Percentiles rank a stretch among this genome's conserved stretches.
These are phyloP conservation scores for Hydroisotoma schaefferi DNA, from an alignment of 2,888 invertebrate species.

Conservation along the genomic window DNA sequence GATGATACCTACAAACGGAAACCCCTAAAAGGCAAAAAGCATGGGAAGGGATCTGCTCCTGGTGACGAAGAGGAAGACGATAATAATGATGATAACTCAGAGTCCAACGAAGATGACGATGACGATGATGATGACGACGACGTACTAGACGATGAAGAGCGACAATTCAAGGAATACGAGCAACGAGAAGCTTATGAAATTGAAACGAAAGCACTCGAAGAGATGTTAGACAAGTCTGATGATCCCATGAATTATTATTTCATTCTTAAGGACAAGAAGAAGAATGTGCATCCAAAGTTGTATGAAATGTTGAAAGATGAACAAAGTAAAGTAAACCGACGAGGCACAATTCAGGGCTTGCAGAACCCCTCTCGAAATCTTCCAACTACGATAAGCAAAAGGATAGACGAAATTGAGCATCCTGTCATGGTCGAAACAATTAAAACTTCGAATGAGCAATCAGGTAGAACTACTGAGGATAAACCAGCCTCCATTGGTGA, in stretches of 20 bases:
- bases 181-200: slow-evolving; percentile 28
- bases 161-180: slow-evolving; percentile 14
- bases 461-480: background rate
- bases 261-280: slow-evolving; percentile 30
- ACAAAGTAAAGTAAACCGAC: background rate
- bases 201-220: slow-evolving; percentile 29
- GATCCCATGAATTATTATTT: slow-evolving; percentile 30
- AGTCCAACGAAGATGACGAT: slow-evolving; percentile 13
- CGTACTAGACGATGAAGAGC: slow-evolving; percentile 17
- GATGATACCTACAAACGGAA: too few relatives aligned
- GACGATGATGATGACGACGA: slow-evolving; percentile 2
- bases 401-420: background rate
- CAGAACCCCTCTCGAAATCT: background rate
- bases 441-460: background rate
- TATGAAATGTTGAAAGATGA: background rate
- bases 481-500: slow-evolving; percentile 6
- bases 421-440: background rate
- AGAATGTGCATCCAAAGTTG: background rate
- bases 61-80: slow-evolving; percentile 1
- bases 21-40: background rate
- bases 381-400: background rate
- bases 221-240: slow-evolving; percentile 29
- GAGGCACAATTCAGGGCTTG: background rate
- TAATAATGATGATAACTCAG: slow-evolving; percentile 8
- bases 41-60: background rate